Evolutionary conservation across 2,797 vertebrate species (phyloP).

Genomic region (Scarus forsteni): DNA sequence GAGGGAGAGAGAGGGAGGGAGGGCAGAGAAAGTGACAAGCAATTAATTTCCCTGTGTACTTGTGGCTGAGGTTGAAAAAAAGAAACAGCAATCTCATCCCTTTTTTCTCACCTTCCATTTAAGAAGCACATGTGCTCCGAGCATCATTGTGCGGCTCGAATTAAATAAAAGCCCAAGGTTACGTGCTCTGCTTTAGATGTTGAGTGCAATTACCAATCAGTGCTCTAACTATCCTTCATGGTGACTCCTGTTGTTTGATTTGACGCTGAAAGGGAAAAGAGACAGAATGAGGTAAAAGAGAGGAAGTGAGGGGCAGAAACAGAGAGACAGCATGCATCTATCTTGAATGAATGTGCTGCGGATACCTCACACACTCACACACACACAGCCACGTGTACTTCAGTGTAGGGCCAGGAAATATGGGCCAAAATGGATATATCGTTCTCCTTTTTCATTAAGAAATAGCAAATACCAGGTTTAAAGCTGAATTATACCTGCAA

Average conservation of each 20-base stretch:
- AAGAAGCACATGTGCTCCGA: constrained; percentile 36
- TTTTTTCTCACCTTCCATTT: constrained; percentile 48
- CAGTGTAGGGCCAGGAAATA: constrained; percentile 14
- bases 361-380: constrained; percentile 52
- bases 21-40: constrained; percentile 57
- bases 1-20: constrained; percentile 16
- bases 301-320: constrained; percentile 26
- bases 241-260: constrained; percentile 47
- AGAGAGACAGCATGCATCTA: constrained; percentile 45
- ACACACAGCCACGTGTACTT: constrained; percentile 62
- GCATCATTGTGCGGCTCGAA: constrained; percentile 57
- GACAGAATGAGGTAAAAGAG: constrained; percentile 58
- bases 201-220: constrained; percentile 45
- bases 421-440: too few relatives aligned
- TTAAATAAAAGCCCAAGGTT: constrained; percentile 70
- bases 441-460: too few relatives aligned
- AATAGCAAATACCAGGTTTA: too few relatives aligned
- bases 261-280: constrained; percentile 28
- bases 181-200: constrained; percentile 37
- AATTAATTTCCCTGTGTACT: constrained; percentile 67
- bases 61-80: constrained; percentile 39
- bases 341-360: constrained; percentile 59
- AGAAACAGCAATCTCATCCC: constrained; percentile 52
- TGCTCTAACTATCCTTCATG: constrained; percentile 14
- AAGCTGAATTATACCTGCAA: too few relatives aligned